Conservation (phyloP, 2,113 vertebrate genomes). For the Myiozetetes cayanensis region DNA sequence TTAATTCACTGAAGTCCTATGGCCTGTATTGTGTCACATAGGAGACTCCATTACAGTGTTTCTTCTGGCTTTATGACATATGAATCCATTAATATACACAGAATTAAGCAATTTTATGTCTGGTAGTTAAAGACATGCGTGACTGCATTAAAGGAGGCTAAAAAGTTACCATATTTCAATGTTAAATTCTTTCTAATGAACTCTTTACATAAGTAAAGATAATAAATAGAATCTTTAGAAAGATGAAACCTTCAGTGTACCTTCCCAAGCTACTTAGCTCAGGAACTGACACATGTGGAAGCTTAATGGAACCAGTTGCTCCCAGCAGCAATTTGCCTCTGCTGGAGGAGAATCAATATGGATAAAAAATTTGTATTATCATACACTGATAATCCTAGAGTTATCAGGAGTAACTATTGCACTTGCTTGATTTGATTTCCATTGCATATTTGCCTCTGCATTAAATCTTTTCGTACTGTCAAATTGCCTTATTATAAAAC, state of each 20-base stretch:
- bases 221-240: conserved; percentile 20
- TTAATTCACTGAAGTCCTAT: not conserved
- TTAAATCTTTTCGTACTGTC: not conserved
- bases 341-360: not conserved
- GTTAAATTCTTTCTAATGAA: conserved; percentile 27
- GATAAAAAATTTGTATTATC: not conserved
- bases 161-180: conserved; percentile 25
- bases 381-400: not conserved
- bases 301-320: not conserved
- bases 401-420: not conserved
- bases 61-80: conserved; percentile 1
- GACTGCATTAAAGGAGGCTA: conserved; percentile 9
- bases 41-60: not conserved
- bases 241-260: not conserved
- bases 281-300: not conserved
- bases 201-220: not conserved
- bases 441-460: not conserved
- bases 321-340: not conserved
- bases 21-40: not conserved
- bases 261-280: not conserved
- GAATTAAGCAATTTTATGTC: conserved; percentile 30
- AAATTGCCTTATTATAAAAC: not conserved
- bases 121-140: not conserved
- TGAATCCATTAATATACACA: conserved; percentile 1
- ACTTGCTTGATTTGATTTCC: not conserved